These are phyloP conservation scores for Pseudopleuronectes americanus DNA, from an alignment of 2,797 vertebrate genomes.

Conservation along the genomic window DNA sequence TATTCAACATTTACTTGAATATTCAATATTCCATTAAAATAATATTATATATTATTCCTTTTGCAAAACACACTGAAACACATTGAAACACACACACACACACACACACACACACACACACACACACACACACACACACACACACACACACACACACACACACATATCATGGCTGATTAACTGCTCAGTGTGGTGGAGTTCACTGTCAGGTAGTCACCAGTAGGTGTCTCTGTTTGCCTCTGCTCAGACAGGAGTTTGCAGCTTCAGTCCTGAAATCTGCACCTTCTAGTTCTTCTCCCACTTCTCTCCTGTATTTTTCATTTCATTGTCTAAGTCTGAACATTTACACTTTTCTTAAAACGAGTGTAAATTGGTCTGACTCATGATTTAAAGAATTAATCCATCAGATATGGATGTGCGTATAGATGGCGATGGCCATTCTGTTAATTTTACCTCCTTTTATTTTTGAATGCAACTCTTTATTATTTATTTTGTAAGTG, in stretches of 20 bases:
- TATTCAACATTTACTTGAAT: neutral
- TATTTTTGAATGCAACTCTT: neutral
- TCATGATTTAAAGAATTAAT: conserved; percentile 7
- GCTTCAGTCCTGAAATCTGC: conserved; percentile 2
- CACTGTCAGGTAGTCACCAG: conserved; percentile 55
- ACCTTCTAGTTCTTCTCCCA: neutral
- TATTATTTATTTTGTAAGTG: neutral
- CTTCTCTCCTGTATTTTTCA: neutral
- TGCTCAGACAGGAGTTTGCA: conserved; percentile 21
- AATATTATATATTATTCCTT: too few relatives aligned
- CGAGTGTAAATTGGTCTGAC: neutral
- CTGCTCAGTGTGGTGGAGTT: conserved; percentile 25
- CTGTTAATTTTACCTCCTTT: neutral
- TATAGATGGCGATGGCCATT: neutral
- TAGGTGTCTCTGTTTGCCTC: conserved; percentile 71
- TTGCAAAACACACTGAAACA: neutral
- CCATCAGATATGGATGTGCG: neutral
- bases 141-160: neutral
- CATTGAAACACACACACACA: too few relatives aligned
- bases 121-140: neutral
- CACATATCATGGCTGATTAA: conserved; percentile 31
- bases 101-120: neutral
- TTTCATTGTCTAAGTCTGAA: neutral
- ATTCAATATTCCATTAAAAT: neutral
- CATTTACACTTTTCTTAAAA: neutral